Evolutionary conservation across 2,113 vertebrate genomes (phyloP).

Genomic region (sheep (Ovis aries)): ARS-UI_Ramb_v3.0 NC_056067.1:52528001-52528500

Average conservation of each 20-base stretch:
- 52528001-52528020: constrained; percentile 93
- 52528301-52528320: no score
- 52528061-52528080: constrained; percentile 98
- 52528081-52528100: neutral
- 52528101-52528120: accelerated
- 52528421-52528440: neutral
- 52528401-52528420: neutral
- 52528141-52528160: no score
- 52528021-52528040: constrained; percentile 94
- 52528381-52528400: neutral
- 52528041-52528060: constrained; percentile 95
- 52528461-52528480: neutral
- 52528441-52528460: neutral
- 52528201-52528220: no score
- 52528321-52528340: neutral
- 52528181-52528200: neutral
- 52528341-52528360: no score
- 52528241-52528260: neutral
- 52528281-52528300: neutral
- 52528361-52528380: neutral
- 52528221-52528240: neutral
- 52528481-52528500: neutral
- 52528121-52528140: neutral
- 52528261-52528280: neutral
- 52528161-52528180: neutral